Evolutionary conservation across 2,113 vertebrate genomes (phyloP), one percentile per base, ranked within the genome.

Genomic region (Benitochromis conjunctus): DNA sequence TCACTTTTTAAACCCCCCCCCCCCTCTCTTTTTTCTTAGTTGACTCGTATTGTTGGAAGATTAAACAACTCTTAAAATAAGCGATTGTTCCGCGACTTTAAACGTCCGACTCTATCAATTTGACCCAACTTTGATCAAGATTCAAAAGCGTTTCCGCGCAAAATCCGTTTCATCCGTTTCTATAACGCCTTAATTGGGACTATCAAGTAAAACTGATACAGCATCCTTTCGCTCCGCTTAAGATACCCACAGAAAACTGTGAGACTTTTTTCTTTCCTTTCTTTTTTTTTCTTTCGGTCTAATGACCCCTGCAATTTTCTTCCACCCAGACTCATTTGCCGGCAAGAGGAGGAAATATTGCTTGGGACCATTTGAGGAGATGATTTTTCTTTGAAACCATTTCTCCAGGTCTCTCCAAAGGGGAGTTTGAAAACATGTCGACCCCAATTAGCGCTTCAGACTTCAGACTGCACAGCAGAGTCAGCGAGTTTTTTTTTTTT

Each of bases 381-480:
- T 88, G 83, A 56, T 92, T 94, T 94, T 89, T 91, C 88, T 94
- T 92, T 93, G 87, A 93, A 92, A 90, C 89, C 7, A 48, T 90
- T 92, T 88, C 71, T 92, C 19, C 91, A 86, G 92, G 92, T 94
- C 93, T 80, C 86, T 94, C 87, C 86, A 89, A 87, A 76, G 89
- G 93, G 64, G 83, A 87, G 91, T 94, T 94, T 92, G 89, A 93
- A 96, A 95, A 96, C 89, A 92, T 94, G 95, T 94, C 94, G 43
- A 60, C 77, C 24, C 46, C 71, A 92, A 95, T 96, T 95, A 95
- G 86, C 81, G 85, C 54, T 56, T 29, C 79, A 51, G 81, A 90
- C 80, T 36, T 92, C 90, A 89, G 21, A 11, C 85, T 43, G 57
- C 91, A 84, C 53, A 4, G 80, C 51, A 38, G 34, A 29, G 66